Evolutionary conservation across 2,888 invertebrate genomes (phyloP).

Genomic region (Catocala sponsa): DNA sequence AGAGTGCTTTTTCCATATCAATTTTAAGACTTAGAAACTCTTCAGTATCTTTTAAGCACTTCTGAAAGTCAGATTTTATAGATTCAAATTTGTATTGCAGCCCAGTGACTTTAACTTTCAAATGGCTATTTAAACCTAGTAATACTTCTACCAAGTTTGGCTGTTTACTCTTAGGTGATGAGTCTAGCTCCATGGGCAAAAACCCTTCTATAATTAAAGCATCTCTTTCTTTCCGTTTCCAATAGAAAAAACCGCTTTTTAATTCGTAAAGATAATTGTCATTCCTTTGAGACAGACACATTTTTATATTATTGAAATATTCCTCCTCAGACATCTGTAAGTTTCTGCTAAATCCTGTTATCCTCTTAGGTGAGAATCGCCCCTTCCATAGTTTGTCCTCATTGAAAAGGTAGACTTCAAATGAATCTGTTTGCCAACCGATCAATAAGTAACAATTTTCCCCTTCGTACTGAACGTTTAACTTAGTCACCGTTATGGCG

Average conservation of each 20-base stretch:
- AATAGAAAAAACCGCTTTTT: conserved; percentile 75
- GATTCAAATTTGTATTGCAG: conserved; percentile 54
- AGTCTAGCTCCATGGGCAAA: conserved; percentile 68
- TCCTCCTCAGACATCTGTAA: conserved; percentile 61
- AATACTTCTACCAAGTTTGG: conserved; percentile 70
- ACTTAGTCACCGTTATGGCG: conserved; percentile 68
- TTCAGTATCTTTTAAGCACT: conserved; percentile 72
- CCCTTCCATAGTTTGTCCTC: conserved; percentile 71
- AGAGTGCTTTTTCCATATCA: conserved; percentile 74
- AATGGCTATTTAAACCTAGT: conserved; percentile 63
- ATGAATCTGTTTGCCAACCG: conserved; percentile 70
- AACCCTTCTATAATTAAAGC: conserved; percentile 71
- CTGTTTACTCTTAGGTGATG: conserved; percentile 48
- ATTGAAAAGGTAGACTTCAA: conserved; percentile 68
- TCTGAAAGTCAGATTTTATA: conserved; percentile 66
- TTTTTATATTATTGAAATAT: conserved; percentile 62
- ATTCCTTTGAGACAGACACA: conserved; percentile 63
- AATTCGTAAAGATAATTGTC: conserved; percentile 70
- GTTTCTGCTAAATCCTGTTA: conserved; percentile 70
- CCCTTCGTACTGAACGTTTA: conserved; percentile 57
- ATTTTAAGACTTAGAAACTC: conserved; percentile 75
- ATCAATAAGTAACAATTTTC: conserved; percentile 66
- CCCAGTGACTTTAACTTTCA: conserved; percentile 58
- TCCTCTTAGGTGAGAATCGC: conserved; percentile 67
- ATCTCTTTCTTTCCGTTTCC: conserved; percentile 66